Conservation (phyloP, 2,113 vertebrate genomes). For the Salvelinus fontinalis region DNA sequence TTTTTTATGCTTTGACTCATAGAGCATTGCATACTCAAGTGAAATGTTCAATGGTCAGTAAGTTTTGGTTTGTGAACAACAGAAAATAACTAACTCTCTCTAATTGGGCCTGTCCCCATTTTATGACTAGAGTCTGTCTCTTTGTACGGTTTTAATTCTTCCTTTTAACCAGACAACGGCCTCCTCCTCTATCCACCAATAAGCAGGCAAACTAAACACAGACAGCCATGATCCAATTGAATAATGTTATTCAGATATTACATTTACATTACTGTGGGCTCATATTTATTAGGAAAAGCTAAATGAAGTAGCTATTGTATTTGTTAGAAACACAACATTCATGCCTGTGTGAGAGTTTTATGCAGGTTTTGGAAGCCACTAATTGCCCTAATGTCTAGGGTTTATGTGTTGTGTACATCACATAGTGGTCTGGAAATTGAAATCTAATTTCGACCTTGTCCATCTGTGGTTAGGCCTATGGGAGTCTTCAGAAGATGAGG, state of each 20-base stretch:
- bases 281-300: not conserved
- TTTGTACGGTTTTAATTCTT: slow-evolving; percentile 27
- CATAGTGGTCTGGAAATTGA: slow-evolving; percentile 25
- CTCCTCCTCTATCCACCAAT: slow-evolving; percentile 26
- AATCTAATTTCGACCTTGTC: not conserved
- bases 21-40: too few relatives aligned
- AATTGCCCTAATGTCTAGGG: slow-evolving; percentile 51
- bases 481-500: not conserved
- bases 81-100: slow-evolving; percentile 26
- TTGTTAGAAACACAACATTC: not conserved
- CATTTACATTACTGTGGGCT: not conserved
- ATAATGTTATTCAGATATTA: slow-evolving; percentile 16
- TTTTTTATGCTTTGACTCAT: not conserved
- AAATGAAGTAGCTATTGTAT: not conserved
- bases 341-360: not conserved
- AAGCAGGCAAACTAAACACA: slow-evolving; percentile 11
- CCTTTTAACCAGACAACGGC: slow-evolving; percentile 49
- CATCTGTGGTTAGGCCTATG: not conserved
- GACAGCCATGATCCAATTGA: slow-evolving; percentile 15
- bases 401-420: slow-evolving; percentile 40
- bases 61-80: slow-evolving; percentile 32
- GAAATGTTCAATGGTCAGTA: slow-evolving; percentile 1
- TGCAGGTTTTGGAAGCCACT: slow-evolving; percentile 14
- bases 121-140: slow-evolving; percentile 52
- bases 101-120: slow-evolving; percentile 40